phyloP scores from a whole-genome alignment of 2,113 vertebrate genomes.

The Mesembrinibis cayennensis region DNA sequence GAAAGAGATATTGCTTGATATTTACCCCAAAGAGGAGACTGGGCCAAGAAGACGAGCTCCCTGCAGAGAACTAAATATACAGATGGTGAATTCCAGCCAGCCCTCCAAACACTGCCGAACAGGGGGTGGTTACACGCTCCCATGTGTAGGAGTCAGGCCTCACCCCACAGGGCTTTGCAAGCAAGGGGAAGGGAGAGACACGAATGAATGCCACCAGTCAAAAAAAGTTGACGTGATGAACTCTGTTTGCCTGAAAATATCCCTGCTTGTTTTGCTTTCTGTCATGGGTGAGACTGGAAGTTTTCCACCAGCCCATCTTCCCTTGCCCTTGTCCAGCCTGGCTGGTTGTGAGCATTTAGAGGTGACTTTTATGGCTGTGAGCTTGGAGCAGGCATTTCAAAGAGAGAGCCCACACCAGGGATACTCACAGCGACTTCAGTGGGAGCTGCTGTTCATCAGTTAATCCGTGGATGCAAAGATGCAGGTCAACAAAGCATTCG shows the following conservation, averaged over 20 bases:
- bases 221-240: background rate
- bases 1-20: background rate
- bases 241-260: background rate
- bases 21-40: background rate
- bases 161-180: background rate
- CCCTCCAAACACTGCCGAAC: background rate
- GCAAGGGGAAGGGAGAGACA: background rate
- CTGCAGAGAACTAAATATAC: constrained; percentile 40
- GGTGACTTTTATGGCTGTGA: background rate
- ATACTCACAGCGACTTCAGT: background rate
- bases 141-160: background rate
- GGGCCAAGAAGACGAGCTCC: background rate
- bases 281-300: background rate
- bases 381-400: background rate
- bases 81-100: background rate
- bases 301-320: background rate
- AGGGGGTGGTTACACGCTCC: background rate
- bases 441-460: background rate
- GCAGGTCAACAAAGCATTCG: background rate
- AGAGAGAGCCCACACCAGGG: background rate
- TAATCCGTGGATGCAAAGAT: background rate
- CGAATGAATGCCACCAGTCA: background rate
- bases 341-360: background rate
- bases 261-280: background rate
- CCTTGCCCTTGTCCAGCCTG: background rate